phyloP scores from a whole-genome alignment of 2,888 invertebrate genomes.

The Xestia c-nigrum region DNA sequence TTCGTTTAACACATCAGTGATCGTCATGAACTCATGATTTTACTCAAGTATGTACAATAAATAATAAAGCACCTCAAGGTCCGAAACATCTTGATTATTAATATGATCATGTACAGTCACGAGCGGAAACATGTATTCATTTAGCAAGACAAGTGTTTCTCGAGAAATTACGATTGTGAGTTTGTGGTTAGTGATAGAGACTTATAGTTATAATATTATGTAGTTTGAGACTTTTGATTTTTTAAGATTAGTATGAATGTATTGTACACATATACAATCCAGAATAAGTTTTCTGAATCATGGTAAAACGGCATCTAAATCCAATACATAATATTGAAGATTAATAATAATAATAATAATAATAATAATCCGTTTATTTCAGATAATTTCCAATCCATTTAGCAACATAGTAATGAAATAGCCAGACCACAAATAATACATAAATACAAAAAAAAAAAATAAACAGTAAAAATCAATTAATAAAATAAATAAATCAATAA shows the following conservation, averaged over 20 bases:
- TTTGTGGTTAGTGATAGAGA: background rate
- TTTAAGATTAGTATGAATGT: background rate
- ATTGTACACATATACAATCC: background rate
- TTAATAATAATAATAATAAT: no score
- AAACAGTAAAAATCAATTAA: no score
- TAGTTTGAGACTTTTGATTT: fast-evolving
- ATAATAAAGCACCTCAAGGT: conserved; percentile 60
- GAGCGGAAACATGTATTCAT: background rate
- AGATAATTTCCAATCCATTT: no score
- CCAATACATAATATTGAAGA: background rate
- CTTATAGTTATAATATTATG: background rate
- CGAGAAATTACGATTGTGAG: fast-evolving
- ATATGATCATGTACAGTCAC: conserved; percentile 40
- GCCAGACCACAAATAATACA: no score
- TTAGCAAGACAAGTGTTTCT: background rate
- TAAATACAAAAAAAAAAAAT: no score
- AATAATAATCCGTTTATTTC: no score
- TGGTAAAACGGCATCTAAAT: background rate
- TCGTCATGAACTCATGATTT: conserved; percentile 31
- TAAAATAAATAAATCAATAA: no score
- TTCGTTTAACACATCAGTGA: conserved; percentile 26
- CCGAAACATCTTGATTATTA: conserved; percentile 56
- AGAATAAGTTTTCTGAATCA: background rate
- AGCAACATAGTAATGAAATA: no score
- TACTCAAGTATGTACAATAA: conserved; percentile 46